Evolutionary conservation across 2,113 vertebrate species (phyloP).

Genomic region (Alouatta palliata): DNA sequence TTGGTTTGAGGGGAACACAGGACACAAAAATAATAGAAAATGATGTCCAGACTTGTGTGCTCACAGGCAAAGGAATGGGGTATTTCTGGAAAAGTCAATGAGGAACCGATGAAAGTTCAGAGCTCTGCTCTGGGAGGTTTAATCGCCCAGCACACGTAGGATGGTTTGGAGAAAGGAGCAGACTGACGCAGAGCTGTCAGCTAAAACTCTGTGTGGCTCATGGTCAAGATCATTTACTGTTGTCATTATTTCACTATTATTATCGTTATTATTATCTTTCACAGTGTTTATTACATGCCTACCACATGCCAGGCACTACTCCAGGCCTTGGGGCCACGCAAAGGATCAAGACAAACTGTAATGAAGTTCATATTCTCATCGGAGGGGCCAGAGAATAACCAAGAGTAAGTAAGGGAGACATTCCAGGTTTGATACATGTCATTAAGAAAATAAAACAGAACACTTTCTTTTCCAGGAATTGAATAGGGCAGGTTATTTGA

Average conservation of each 20-base stretch:
- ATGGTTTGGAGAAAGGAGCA: neutral
- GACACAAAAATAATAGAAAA: neutral
- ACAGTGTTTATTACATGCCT: neutral
- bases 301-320: neutral
- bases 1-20: neutral
- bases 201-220: no score
- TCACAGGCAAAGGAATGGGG: neutral
- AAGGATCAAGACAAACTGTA: neutral
- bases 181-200: neutral
- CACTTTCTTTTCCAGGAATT: neutral
- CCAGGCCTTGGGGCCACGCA: neutral
- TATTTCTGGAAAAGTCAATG: neutral
- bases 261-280: neutral
- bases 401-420: neutral
- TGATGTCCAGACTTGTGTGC: neutral
- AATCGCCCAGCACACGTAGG: neutral
- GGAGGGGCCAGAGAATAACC: neutral
- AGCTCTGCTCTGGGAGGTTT: neutral
- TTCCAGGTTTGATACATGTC: neutral
- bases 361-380: neutral
- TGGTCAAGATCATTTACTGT: neutral
- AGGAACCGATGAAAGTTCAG: neutral
- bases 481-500: neutral
- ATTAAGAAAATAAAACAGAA: neutral
- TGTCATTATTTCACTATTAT: neutral